Evolutionary conservation across 35 echinoderm and acorn worm species (phyloP), one percentile per base, ranked within the genome.

Genomic region (Hemicentrotus pulcherrimus): DNA sequence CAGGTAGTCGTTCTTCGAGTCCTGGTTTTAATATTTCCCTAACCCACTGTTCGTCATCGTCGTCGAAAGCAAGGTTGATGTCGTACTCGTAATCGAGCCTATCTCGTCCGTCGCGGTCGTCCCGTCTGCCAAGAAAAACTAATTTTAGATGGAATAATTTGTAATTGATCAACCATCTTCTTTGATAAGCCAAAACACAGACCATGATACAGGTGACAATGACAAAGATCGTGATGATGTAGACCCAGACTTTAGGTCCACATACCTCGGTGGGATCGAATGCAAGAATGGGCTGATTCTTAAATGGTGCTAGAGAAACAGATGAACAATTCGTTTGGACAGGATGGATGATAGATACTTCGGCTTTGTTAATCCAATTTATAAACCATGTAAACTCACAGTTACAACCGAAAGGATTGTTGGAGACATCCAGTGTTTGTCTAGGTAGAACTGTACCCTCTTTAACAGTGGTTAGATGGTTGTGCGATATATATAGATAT

Each of bases 31-130:
- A 13, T 13, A 55, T n/a, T 11, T 2, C 31, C 41, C 48, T 93
- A 9, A 93, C 91, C 91, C 91, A 93, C 11, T 93, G 16, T n/a
- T 93, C 91, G n/a, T 93, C 91, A 58, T 58, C 91, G 48, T 47
- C 91, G n/a, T 93, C 46, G 48, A 50, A 93, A 0, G 46, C 46
- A 46, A 93, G 15, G 48, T 93, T 93, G 48, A 93, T 32, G 48
- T 93, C 48, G 91, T 93, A 50, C n/a, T 50, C 91, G 48, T 93
- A 93, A 58, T 93, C 91, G n/a, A 46, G 91, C 45, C 48, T 47
- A 30, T 47, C 91, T 12, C 91, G 91, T 13, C 48, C 91, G 28
- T 93, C 91, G 13, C 58, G 45, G 3, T 19, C 46, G 16, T 58
- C 48, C 19, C 41, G 32, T 31, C 46, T 48, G 46, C 91, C 91